These are phyloP conservation scores for Andrena trimmerana DNA, from an alignment of 2,888 invertebrate genomes.

Conservation along the genomic window DNA sequence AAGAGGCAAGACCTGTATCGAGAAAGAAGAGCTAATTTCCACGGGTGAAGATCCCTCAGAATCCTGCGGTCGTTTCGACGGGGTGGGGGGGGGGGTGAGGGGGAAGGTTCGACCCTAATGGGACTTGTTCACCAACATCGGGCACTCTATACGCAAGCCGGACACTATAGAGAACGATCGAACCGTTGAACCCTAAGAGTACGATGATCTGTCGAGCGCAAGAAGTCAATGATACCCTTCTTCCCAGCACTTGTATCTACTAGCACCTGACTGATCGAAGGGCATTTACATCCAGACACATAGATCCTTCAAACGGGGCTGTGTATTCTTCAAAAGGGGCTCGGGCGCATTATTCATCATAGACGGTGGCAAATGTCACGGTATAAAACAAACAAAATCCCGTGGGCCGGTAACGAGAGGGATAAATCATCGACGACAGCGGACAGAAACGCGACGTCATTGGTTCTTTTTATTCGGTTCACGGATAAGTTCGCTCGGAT, in stretches of 20 bases:
- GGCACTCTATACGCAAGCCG: background rate
- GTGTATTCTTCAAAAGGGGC: conserved; percentile 17
- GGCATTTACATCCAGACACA: conserved; percentile 25
- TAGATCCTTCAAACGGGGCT: conserved; percentile 28
- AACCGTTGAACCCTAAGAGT: conserved; percentile 18
- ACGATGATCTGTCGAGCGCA: conserved; percentile 35
- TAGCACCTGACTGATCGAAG: conserved; percentile 41
- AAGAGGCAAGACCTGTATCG: background rate
- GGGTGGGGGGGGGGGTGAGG: too few relatives aligned
- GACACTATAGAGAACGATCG: background rate
- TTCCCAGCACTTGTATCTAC: conserved; percentile 17
- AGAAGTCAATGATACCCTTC: conserved; percentile 39
- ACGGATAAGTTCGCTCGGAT: conserved; percentile 5
- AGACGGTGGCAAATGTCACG: conserved; percentile 51
- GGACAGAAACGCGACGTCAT: conserved; percentile 23
- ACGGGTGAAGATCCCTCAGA: background rate
- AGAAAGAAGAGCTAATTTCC: background rate
- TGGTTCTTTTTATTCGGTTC: conserved; percentile 6
- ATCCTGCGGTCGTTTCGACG: background rate
- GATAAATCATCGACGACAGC: conserved; percentile 46
- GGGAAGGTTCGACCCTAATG: background rate
- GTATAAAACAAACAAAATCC: conserved; percentile 35
- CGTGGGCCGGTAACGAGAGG: conserved; percentile 26
- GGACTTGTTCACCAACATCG: background rate
- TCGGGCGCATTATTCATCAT: conserved; percentile 40